Percentiles rank a stretch among this genome's conserved stretches.
Evolutionary conservation across 1,140 invertebrate genomes (phyloP).

Genomic region (Halictus rubicundus): DNA sequence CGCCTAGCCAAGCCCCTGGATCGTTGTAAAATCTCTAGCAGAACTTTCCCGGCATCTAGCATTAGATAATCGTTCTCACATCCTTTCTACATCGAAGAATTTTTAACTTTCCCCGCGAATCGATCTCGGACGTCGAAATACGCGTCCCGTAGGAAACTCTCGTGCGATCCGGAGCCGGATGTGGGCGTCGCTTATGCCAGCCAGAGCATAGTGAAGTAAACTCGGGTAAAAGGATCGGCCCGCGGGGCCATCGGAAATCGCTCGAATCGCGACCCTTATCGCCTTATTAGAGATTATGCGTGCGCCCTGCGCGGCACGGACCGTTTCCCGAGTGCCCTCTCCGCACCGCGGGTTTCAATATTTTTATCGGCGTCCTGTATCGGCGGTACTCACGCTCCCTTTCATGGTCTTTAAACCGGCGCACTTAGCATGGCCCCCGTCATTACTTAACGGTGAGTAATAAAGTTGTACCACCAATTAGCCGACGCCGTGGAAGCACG

Average conservation of each 20-base stretch:
- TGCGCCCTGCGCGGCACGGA: constrained; percentile 56
- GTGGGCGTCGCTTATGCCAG: constrained; percentile 25
- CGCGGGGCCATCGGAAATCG: constrained; percentile 53
- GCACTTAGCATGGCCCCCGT: constrained; percentile 68
- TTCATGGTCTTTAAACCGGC: constrained; percentile 69
- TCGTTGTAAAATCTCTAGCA: background rate
- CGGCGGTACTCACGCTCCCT: constrained; percentile 66
- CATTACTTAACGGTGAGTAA: constrained; percentile 77
- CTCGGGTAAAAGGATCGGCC: constrained; percentile 14
- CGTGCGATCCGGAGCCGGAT: constrained; percentile 41
- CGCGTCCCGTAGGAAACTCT: background rate
- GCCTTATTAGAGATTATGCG: constrained; percentile 70
- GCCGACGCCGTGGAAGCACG: constrained; percentile 57
- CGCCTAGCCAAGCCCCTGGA: too few species aligned
- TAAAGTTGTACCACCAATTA: constrained; percentile 79
- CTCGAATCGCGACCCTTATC: constrained; percentile 74
- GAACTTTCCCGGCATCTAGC: background rate
- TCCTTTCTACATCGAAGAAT: background rate
- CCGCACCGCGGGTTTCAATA: constrained; percentile 33
- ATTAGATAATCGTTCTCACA: background rate
- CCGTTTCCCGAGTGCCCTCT: constrained; percentile 26
- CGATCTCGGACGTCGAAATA: background rate
- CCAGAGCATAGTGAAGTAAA: background rate
- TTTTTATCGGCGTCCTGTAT: constrained; percentile 70
- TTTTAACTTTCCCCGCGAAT: background rate